Base-by-base conservation (phyloP, 1,140 invertebrate species). In the Diprion similis region DNA sequence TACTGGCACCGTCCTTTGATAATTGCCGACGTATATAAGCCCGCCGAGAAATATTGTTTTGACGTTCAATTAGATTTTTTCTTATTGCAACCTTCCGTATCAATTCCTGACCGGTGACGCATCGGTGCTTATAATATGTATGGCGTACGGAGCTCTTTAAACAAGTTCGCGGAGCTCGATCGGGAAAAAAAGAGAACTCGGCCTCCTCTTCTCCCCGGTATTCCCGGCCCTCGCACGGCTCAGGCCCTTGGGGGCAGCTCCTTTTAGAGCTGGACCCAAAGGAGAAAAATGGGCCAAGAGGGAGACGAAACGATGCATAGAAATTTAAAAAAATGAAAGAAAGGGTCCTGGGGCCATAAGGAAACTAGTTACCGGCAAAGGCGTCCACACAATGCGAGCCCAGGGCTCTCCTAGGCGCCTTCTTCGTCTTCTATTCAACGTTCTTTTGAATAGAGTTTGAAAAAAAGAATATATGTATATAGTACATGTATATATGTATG, bases 1-100 rank as follows among this genome's bases (percentile, higher is more conserved):
- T 65, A 68, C 72, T 73, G 19, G 59, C 70, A 68, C 67, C 65
- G 45, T 45, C 72, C 80, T 85, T 84, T 84, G 82, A 84, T 82
- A 82, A 84, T 81, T 78, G 81, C 82, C 83, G 83, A 84, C 82
- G 64, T 51, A 59, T 68, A 68, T 13, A 17, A 70, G 46, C 24
- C 69, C 24, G 13, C 24, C 8, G 46, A 24, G 19, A 51, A 76
- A 66, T 77, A 80, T 81, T 81, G 76, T 83, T 82, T 78, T 79
- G 73, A 80, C 73, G 77, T 78, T 78, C 76, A 78, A 83, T 81
- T 79, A 78, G 66, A 66, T 68, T 70, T 72, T 70, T 75, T 71
- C 51, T 68, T 67, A 68, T 68, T 68, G 8, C 10, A 15, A 19
- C 10, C 37, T 68, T 68, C 66, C 37, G 17, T 68, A 19, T 68